Percentiles rank a stretch among this genome's conserved stretches.
These are phyloP conservation scores for Sphaerophoria taeniata DNA, from an alignment of 2,888 invertebrate genomes.

Conservation along the genomic window DNA sequence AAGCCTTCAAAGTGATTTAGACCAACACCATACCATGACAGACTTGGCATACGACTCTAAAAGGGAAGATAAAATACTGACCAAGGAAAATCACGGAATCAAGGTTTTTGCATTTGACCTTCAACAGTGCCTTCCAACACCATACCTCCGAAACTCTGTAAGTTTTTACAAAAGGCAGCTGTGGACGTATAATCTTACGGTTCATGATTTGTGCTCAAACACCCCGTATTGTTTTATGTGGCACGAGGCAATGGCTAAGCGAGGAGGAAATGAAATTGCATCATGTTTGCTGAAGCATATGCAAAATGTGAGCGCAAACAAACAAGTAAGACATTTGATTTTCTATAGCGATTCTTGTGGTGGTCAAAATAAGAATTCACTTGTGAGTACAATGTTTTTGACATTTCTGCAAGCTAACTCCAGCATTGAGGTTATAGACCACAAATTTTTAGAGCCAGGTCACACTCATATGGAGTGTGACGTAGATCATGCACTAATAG, in stretches of 20 bases:
- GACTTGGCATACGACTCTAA: conserved; percentile 64
- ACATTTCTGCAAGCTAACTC: too few species aligned
- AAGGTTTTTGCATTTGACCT: conserved; percentile 65
- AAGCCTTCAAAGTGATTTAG: conserved; percentile 40
- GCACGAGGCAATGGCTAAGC: conserved; percentile 68
- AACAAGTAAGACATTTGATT: conserved; percentile 55
- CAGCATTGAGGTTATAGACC: conserved; percentile 50
- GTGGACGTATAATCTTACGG: conserved; percentile 74
- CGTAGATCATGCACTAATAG: conserved; percentile 62
- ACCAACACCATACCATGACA: conserved; percentile 58
- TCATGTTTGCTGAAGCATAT: conserved; percentile 66
- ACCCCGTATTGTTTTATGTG: conserved; percentile 70
- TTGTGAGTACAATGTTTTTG: conserved; percentile 35
- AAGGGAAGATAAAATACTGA: conserved; percentile 57
- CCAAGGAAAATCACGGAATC: conserved; percentile 39
- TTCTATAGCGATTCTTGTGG: conserved; percentile 72
- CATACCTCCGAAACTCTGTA: conserved; percentile 54
- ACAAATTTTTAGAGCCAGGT: conserved; percentile 66
- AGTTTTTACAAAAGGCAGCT: conserved; percentile 70
- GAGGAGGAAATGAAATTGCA: conserved; percentile 73
- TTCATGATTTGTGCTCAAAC: conserved; percentile 67
- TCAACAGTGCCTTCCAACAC: conserved; percentile 71
- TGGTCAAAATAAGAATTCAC: conserved; percentile 73
- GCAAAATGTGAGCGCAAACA: conserved; percentile 6
- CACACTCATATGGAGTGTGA: conserved; percentile 69